phyloP scores from a whole-genome alignment of 1,140 invertebrate genomes.

The Microplitis demolitor region DNA sequence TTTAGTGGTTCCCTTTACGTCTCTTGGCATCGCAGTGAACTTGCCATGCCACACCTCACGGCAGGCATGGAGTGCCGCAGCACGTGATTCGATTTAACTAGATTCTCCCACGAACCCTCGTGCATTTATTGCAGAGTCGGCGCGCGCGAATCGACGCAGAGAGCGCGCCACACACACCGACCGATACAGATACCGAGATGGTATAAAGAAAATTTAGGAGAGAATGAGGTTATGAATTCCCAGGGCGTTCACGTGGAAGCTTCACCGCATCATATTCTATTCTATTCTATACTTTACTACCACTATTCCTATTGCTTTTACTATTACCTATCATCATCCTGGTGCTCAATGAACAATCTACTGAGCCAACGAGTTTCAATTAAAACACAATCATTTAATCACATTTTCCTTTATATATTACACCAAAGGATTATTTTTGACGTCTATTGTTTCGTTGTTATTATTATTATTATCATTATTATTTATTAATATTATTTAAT shows the following conservation, averaged over 20 bases:
- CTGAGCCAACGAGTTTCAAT: conserved; percentile 21
- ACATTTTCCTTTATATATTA: not conserved
- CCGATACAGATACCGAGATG: not conserved
- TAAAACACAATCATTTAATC: conserved; percentile 10
- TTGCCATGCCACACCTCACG: conserved; percentile 24
- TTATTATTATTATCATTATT: no score
- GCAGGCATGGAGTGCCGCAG: conserved; percentile 20
- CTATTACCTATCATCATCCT: conserved; percentile 5
- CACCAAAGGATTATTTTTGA: no score
- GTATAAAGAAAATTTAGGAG: not conserved
- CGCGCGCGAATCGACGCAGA: conserved; percentile 3
- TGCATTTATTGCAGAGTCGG: conserved; percentile 23
- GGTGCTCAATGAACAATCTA: conserved; percentile 21
- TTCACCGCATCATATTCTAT: conserved; percentile 1
- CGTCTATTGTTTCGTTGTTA: no score
- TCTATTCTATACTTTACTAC: no score
- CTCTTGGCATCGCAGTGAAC: not conserved
- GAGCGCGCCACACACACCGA: not conserved
- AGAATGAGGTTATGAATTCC: conserved; percentile 21
- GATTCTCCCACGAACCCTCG: conserved; percentile 16
- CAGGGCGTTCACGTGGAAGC: conserved; percentile 9
- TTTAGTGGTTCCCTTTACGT: not conserved
- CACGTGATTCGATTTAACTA: conserved; percentile 30
- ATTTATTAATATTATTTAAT: no score
- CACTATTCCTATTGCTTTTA: no score